Percentiles rank a stretch among this genome's conserved stretches.
These are phyloP conservation scores for Sphecodes monilicornis DNA, from an alignment of 2,888 invertebrate genomes.

Conservation along the genomic window DNA sequence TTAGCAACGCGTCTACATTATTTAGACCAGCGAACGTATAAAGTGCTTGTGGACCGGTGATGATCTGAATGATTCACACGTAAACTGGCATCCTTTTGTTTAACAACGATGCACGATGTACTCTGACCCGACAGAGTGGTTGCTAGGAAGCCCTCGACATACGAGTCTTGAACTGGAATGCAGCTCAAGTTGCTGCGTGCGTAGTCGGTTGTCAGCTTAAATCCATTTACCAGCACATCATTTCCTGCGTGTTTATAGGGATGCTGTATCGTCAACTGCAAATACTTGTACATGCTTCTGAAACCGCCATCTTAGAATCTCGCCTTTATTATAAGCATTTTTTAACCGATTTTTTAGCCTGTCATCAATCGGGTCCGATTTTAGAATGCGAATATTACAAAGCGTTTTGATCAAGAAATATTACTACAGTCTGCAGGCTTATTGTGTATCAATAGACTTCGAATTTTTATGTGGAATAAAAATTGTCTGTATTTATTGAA, in stretches of 20 bases:
- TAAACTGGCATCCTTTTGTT: slow-evolving; percentile 27
- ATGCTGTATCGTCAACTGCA: slow-evolving; percentile 2
- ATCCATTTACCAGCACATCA: slow-evolving; percentile 55
- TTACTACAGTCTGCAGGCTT: too few relatives aligned
- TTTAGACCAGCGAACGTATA: slow-evolving; percentile 1
- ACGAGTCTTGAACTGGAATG: slow-evolving; percentile 60
- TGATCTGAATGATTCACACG: neutral
- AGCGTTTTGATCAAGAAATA: too few relatives aligned
- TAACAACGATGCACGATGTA: slow-evolving; percentile 38
- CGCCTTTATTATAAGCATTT: neutral
- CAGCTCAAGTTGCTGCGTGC: slow-evolving; percentile 37
- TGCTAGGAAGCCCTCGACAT: slow-evolving; percentile 55
- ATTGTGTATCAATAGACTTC: too few relatives aligned
- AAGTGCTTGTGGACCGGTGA: neutral
- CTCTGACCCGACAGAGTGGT: slow-evolving; percentile 55
- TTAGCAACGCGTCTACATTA: neutral
- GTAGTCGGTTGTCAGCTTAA: slow-evolving; percentile 56
- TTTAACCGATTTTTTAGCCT: neutral
- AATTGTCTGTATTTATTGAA: too few relatives aligned
- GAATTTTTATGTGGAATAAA: too few relatives aligned
- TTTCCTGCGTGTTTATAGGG: slow-evolving; percentile 32
- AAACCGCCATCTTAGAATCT: neutral
- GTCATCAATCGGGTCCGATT: neutral
- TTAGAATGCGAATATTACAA: too few relatives aligned
- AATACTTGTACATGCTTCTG: too few relatives aligned